Base-by-base conservation (phyloP, 1,140 invertebrate genomes). In the Asbolus verrucosus region DNA sequence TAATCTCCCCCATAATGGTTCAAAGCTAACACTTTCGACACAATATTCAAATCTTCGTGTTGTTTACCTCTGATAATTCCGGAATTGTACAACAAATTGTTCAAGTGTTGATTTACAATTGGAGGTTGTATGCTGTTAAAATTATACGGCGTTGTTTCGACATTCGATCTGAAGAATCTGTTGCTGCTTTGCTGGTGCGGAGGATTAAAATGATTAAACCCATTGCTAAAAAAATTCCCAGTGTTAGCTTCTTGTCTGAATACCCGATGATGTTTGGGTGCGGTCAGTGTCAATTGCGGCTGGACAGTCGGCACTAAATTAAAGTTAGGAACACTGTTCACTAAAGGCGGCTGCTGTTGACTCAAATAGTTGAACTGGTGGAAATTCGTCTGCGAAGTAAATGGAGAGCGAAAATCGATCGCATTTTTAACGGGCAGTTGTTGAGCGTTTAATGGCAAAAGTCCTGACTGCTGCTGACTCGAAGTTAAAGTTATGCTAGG, bases 1-100 rank as follows among this genome's bases (percentile, higher is more conserved):
- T 43, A 43, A 46, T 65, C 38, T 14, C 68, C 70, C 2, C 73
- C 73, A 6, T 71, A 33, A 72, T 92, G 90, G 79, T 92, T 91
- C 27, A 92, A 81, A 13, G 91, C 89, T 65, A 93, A 81, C 33
- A 93, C 89, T 82, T 93, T 92, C 11, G 90, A 90, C 11, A 93
- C 90, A 70, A 93, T 91, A 78, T 91, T 92, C 18, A 93, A 83
- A 76, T 92, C 91, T 81, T 91, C 89, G 69, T 88, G 86, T 70
- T 85, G 83, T 65, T 83, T 81, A 31, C 84, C 84, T 72, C 84
- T 83, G 4, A 84, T 83, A 65, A 91, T 84, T 8, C 87, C 88
- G 19, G 87, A 88, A 76, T 89, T 86, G 46, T 82, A 85, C 1
- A 91, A 79, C 13, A 91, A 79, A 71, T 87, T 85, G 73, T 89